Evolutionary conservation across 2,797 vertebrate species (phyloP).

Genomic region (Enteromius radiatus): DNA sequence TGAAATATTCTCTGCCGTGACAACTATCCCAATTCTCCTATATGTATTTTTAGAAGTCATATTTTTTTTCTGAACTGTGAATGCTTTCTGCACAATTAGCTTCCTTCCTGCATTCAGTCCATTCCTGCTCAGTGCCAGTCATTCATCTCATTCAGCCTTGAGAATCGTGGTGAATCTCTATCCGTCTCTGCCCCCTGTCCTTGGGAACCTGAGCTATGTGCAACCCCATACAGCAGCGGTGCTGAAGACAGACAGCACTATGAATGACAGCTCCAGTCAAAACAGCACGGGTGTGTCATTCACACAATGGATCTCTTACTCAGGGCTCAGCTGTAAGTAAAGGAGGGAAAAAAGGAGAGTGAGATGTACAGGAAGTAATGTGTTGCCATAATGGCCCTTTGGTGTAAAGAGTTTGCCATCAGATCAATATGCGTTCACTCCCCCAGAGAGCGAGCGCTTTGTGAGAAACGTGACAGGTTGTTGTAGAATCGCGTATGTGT

Average conservation of each 20-base stretch:
- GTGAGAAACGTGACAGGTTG: constrained; percentile 31
- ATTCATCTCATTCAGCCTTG: constrained; percentile 32
- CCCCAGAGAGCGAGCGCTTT: background rate
- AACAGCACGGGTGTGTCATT: constrained; percentile 54
- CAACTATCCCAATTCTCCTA: background rate
- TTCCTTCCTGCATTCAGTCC: constrained; percentile 1
- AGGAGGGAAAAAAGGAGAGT: constrained; percentile 15
- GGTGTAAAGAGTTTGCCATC: constrained; percentile 55
- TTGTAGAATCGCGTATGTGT: background rate
- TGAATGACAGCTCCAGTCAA: constrained; percentile 58
- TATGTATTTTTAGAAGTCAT: background rate
- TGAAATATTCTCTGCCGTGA: background rate
- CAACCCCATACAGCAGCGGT: background rate
- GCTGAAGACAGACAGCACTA: constrained; percentile 36
- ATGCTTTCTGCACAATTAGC: constrained; percentile 26
- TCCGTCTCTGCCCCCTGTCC: constrained; percentile 29
- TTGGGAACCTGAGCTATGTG: constrained; percentile 52
- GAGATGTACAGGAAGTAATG: constrained; percentile 37
- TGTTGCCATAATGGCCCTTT: constrained; percentile 52
- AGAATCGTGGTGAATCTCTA: background rate
- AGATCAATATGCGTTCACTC: constrained; percentile 52
- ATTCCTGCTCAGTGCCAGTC: background rate
- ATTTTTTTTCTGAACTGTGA: background rate
- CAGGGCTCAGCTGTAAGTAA: constrained; percentile 48
- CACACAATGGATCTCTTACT: constrained; percentile 48